Conservation (phyloP, 2,797 vertebrate genomes). For the Pteropus rufus region DNA sequence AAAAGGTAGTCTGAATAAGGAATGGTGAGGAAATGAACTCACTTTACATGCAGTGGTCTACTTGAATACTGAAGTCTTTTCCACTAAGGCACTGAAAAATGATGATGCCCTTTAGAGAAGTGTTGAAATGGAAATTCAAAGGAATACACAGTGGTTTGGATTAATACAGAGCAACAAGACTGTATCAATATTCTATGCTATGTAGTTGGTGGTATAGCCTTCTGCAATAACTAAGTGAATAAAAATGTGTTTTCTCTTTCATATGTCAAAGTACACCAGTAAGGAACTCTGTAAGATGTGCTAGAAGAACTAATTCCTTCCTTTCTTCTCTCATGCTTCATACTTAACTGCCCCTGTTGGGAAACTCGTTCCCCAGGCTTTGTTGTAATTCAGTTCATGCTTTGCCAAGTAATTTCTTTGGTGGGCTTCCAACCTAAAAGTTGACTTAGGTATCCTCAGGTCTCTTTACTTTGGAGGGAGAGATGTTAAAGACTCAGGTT, state of each 20-base stretch:
- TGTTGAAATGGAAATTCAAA: slow-evolving; percentile 69
- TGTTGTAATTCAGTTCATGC: neutral
- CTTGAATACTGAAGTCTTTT: slow-evolving; percentile 64
- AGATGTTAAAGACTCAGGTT: neutral
- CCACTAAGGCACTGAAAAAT: slow-evolving; percentile 84
- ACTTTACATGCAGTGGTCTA: neutral
- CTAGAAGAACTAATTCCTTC: neutral
- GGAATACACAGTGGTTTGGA: neutral
- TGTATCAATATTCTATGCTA: neutral
- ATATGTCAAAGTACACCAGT: neutral
- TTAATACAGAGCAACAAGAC: neutral
- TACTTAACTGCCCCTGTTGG: neutral
- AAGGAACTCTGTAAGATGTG: neutral
- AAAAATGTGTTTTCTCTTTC: neutral
- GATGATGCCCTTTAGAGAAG: slow-evolving; percentile 75
- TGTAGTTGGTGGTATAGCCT: neutral
- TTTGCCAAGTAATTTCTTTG: neutral
- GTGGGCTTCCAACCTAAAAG: neutral
- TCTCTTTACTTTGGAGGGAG: neutral
- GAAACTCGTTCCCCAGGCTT: neutral
- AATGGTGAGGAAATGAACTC: neutral
- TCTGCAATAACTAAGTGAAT: neutral
- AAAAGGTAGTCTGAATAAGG: neutral
- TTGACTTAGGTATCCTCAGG: neutral
- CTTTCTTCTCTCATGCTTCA: neutral